Percentiles rank a stretch among this genome's conserved stretches.
Conservation (phyloP, 2,888 invertebrate genomes). For the Oeneis ivallda region DNA sequence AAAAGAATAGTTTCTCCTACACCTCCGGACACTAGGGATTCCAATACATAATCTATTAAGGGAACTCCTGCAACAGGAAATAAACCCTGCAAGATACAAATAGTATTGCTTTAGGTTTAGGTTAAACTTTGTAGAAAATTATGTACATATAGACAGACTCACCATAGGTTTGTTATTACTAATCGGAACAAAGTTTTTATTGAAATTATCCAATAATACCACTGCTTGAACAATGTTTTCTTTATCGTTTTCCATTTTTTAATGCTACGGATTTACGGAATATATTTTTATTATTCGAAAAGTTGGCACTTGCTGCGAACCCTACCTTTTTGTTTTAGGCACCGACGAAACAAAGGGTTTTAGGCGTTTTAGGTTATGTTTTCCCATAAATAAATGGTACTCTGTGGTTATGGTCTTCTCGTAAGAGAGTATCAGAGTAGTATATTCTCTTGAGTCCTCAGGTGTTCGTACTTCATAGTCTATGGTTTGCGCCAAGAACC, state of each 20-base stretch:
- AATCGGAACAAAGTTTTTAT: conserved; percentile 88
- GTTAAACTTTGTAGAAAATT: neutral
- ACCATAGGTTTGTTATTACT: conserved; percentile 87
- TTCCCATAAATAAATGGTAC: no score
- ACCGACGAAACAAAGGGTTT: no score
- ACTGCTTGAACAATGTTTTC: conserved; percentile 95
- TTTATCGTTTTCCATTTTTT: conserved; percentile 80
- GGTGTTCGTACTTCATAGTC: no score
- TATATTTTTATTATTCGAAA: no score
- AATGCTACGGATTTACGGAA: no score
- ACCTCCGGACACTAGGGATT: conserved; percentile 90
- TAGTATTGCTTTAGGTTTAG: conserved; percentile 18
- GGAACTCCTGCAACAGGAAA: conserved; percentile 92
- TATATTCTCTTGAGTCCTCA: no score
- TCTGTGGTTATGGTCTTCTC: no score
- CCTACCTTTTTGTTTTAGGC: no score
- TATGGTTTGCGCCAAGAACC: no score
- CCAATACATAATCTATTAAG: conserved; percentile 92
- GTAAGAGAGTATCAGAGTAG: no score
- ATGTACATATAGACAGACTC: conserved; percentile 32
- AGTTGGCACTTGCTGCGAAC: no score
- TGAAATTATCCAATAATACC: conserved; percentile 92
- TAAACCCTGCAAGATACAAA: conserved; percentile 83
- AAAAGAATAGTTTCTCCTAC: conserved; percentile 96
- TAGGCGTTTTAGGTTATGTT: conserved; percentile 13